Evolutionary conservation across 2,888 invertebrate species (phyloP).

Genomic region (Eupithecia vulgata): DNA sequence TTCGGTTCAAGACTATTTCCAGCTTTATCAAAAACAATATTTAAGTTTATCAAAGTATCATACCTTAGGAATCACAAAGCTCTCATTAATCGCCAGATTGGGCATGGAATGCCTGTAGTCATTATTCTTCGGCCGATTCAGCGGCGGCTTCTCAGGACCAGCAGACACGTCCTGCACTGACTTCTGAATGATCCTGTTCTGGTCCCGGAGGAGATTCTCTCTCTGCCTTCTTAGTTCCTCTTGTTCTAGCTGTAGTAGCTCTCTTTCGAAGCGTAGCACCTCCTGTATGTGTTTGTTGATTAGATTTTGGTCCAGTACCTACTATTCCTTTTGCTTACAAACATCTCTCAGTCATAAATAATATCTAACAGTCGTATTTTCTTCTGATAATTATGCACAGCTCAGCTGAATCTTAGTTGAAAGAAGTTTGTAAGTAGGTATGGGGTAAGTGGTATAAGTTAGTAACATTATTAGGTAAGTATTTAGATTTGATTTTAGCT

Average conservation of each 20-base stretch:
- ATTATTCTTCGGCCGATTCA: constrained; percentile 56
- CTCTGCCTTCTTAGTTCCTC: constrained; percentile 90
- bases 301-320: neutral
- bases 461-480: neutral
- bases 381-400: neutral
- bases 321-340: neutral
- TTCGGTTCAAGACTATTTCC: neutral
- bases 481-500: neutral
- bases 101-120: constrained; percentile 81
- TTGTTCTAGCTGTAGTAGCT: constrained; percentile 89
- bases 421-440: neutral
- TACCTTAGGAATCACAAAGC: constrained; percentile 53
- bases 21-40: neutral
- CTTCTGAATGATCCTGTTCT: constrained; percentile 84
- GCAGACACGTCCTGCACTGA: constrained; percentile 86
- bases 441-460: neutral
- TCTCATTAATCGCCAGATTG: constrained; percentile 72
- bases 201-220: constrained; percentile 88
- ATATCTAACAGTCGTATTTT: neutral
- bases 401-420: neutral
- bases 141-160: constrained; percentile 68
- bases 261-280: constrained; percentile 90
- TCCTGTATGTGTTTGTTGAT: constrained; percentile 71
- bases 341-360: neutral
- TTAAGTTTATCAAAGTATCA: neutral